Base-by-base conservation (phyloP, 2,888 invertebrate species). In the Pheosia tremula region DNA sequence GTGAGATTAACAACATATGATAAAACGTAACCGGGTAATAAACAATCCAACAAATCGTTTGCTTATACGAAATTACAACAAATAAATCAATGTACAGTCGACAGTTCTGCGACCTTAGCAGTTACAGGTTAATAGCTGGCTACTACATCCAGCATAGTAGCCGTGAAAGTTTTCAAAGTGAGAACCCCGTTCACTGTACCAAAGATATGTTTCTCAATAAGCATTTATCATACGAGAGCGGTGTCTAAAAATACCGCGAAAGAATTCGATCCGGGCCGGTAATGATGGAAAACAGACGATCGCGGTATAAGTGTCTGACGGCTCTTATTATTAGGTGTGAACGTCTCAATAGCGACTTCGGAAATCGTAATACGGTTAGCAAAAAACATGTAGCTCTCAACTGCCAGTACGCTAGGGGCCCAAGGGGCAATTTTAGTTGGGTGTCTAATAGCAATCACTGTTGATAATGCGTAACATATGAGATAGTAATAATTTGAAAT, bases 241-340 rank as follows among this genome's bases (percentile, higher is more conserved):
- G 62, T 52, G 58, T 70, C 80, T 85, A 82, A 81, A 82, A 82
- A 84, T 84, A 85, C 65, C 61, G 59, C 66, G 41, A 65, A 82
- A 77, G 78, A 82, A 85, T 82, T 78, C 67, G 67, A 81, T 74
- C 67, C 69, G 59, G 62, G 47, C 74, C 67, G 69, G 59, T 79
- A 76, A 78, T 80, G 86, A 88, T 85, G 76, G 76, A 86, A 83
- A 86, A 79, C 88, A 90, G 87, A 86, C 81, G 72, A 70, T 70
- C 63, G 69, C 62, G 72, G 85, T 83, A 83, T 83, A 79, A 84
- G 79, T 85, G 75, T 79, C 82, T 78, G 84, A 82, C 82, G 79
- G 73, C 61, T 78, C 73, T 78, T 69, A 72, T 69, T 82, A 84
- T 81, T 79, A 80, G 74, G 83, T 84, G 86, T 77, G 74, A 84